phyloP scores from a whole-genome alignment of 2,888 invertebrate species.

The Pandemis cinnamomeana region DNA sequence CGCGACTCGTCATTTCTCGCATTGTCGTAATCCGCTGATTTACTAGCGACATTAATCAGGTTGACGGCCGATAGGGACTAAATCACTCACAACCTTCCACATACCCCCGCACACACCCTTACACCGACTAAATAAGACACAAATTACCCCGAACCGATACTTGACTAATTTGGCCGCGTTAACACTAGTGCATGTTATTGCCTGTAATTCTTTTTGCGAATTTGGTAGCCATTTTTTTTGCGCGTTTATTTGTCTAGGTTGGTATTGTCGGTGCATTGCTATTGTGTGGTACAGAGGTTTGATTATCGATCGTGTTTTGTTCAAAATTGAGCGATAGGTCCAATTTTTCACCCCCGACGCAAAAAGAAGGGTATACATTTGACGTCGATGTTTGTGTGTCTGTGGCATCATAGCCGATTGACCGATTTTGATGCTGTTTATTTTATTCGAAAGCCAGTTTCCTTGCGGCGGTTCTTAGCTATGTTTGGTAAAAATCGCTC shows the following conservation, averaged over 20 bases:
- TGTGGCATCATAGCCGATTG: too few species aligned
- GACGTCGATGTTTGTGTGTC: too few species aligned
- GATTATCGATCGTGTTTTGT: conserved; percentile 8
- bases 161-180: conserved; percentile 55
- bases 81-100: conserved; percentile 73
- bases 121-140: conserved; percentile 52
- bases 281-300: conserved; percentile 8
- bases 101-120: conserved; percentile 61
- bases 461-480: too few species aligned
- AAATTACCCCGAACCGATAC: conserved; percentile 48
- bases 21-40: conserved; percentile 85
- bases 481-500: too few species aligned
- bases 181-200: conserved; percentile 82
- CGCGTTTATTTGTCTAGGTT: conserved; percentile 75
- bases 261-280: conserved; percentile 55
- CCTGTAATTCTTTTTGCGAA: conserved; percentile 83
- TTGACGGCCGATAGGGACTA: conserved; percentile 84
- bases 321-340: background rate
- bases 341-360: background rate
- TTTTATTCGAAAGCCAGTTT: too few species aligned
- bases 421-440: too few species aligned
- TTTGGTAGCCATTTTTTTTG: conserved; percentile 70
- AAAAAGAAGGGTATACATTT: too few species aligned
- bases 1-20: conserved; percentile 84
- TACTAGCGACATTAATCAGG: conserved; percentile 84